Evolutionary conservation across 2,797 vertebrate species (phyloP).

Genomic region (Anguilla marmorata): DNA sequence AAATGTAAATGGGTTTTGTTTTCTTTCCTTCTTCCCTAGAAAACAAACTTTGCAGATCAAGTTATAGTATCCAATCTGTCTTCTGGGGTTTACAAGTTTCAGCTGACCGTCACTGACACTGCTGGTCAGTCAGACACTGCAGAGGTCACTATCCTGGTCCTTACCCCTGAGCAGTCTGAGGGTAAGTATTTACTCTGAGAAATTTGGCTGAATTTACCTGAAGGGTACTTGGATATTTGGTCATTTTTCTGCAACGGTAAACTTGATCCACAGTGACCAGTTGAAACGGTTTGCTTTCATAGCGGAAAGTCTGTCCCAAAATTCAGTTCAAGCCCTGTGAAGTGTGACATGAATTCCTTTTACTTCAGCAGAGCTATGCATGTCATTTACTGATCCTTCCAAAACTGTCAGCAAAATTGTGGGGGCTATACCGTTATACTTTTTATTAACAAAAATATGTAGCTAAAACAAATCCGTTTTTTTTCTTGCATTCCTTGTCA

Average conservation of each 20-base stretch:
- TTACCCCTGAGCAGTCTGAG: slow-evolving; percentile 83
- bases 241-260: background rate
- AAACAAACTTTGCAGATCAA: slow-evolving; percentile 61
- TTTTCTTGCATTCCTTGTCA: background rate
- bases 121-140: slow-evolving; percentile 70
- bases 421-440: background rate
- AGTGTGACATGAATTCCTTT: background rate
- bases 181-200: slow-evolving; percentile 70
- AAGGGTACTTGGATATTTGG: background rate
- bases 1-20: background rate
- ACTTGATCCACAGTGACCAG: background rate
- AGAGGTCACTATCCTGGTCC: slow-evolving; percentile 80
- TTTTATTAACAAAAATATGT: background rate
- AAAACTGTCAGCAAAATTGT: background rate
- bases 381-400: background rate
- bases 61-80: slow-evolving; percentile 81
- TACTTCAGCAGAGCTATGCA: background rate
- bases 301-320: background rate
- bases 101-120: slow-evolving; percentile 74
- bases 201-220: background rate
- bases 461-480: background rate
- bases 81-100: slow-evolving; percentile 84
- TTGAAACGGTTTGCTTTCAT: background rate
- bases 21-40: slow-evolving; percentile 61
- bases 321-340: background rate